These are phyloP conservation scores for Drosophila tropicalis DNA, from an alignment of 1,140 invertebrate species.

Conservation along the genomic window DNA sequence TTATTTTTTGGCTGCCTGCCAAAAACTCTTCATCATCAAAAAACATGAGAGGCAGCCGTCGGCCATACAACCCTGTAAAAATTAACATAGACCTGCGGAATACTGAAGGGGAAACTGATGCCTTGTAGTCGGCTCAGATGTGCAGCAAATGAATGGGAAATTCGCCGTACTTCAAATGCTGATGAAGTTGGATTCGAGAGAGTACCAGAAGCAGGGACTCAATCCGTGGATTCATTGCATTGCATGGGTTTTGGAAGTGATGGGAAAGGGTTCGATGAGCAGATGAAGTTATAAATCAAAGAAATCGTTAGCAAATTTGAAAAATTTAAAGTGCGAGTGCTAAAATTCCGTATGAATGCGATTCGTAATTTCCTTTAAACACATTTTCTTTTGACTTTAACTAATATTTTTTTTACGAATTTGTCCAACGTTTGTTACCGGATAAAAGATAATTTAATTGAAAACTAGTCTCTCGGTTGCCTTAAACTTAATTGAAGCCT, in stretches of 20 bases:
- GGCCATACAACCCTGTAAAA: constrained; percentile 45
- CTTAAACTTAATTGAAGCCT: neutral
- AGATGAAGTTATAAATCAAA: constrained; percentile 10
- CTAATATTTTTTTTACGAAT: neutral
- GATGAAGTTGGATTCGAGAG: constrained; percentile 17
- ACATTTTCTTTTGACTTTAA: too few species aligned
- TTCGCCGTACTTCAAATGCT: constrained; percentile 32
- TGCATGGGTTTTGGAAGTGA: neutral
- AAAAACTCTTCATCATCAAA: constrained; percentile 75
- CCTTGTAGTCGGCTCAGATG: constrained; percentile 25
- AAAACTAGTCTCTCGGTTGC: neutral
- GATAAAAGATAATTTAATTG: neutral
- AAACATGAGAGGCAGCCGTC: constrained; percentile 63
- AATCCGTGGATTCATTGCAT: constrained; percentile 17
- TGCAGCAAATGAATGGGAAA: constrained; percentile 47
- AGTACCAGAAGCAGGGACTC: neutral
- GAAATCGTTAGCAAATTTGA: neutral
- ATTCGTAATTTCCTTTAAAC: too few species aligned
- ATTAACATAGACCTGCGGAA: constrained; percentile 62
- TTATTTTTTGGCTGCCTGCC: constrained; percentile 50
- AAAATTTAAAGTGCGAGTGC: neutral
- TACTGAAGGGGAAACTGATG: constrained; percentile 27
- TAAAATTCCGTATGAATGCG: too few species aligned
- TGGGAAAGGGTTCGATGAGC: neutral
- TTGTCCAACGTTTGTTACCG: neutral